These are phyloP conservation scores for Falco punctatus DNA, from an alignment of 2,113 vertebrate genomes.

Conservation along the genomic window DNA sequence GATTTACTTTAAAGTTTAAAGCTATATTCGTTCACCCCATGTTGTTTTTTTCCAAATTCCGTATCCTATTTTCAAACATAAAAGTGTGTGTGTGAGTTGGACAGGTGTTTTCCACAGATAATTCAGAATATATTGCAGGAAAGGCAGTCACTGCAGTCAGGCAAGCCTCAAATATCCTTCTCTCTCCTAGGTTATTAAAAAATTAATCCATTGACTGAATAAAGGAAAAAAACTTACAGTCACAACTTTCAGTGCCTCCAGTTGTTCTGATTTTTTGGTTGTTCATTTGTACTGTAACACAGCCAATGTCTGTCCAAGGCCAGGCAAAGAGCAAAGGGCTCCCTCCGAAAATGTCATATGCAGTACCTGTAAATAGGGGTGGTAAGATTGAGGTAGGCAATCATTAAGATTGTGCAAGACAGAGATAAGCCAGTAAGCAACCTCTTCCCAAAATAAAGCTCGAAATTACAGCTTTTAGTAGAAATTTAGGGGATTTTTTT, in stretches of 20 bases:
- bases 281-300: background rate
- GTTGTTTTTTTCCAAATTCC: background rate
- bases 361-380: background rate
- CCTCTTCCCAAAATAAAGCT: background rate
- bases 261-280: background rate
- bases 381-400: background rate
- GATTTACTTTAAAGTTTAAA: background rate
- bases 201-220: background rate
- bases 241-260: background rate
- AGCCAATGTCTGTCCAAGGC: background rate
- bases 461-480: background rate
- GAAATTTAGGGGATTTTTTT: background rate
- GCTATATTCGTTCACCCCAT: background rate
- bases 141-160: background rate
- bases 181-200: background rate
- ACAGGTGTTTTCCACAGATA: background rate
- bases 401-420: background rate
- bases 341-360: accelerated
- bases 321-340: constrained; percentile 13
- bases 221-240: background rate
- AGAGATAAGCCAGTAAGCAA: background rate
- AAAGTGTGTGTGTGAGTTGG: background rate
- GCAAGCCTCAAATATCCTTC: background rate
- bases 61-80: background rate
- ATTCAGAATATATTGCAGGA: background rate